These are phyloP conservation scores for Drosophila nannoptera DNA, from an alignment of 1,140 invertebrate species.

Conservation along the genomic window DNA sequence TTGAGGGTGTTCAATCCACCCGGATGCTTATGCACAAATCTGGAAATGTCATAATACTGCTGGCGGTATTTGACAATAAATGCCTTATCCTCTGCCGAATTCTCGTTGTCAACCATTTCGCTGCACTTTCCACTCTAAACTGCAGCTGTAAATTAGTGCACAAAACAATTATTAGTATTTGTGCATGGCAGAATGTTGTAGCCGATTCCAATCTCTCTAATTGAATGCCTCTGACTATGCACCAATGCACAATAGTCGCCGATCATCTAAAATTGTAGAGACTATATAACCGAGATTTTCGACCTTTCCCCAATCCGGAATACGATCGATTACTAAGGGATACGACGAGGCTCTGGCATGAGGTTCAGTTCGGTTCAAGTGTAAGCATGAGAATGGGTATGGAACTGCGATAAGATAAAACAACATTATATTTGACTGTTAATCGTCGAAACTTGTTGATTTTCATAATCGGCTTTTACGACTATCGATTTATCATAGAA, in stretches of 20 bases:
- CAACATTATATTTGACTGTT: no score
- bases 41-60: slow-evolving; percentile 80
- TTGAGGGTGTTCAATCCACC: slow-evolving; percentile 81
- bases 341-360: no score
- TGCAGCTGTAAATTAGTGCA: slow-evolving; percentile 38
- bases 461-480: no score
- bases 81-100: slow-evolving; percentile 35
- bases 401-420: no score
- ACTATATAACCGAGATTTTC: background rate
- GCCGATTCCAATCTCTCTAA: slow-evolving; percentile 41
- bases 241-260: background rate
- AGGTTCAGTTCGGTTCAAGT: no score
- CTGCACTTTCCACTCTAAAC: background rate
- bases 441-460: no score
- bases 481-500: no score
- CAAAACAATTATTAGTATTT: slow-evolving; percentile 3
- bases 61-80: slow-evolving; percentile 81
- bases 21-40: slow-evolving; percentile 82
- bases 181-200: slow-evolving; percentile 2
- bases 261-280: slow-evolving; percentile 7
- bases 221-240: slow-evolving; percentile 12
- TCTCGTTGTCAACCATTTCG: slow-evolving; percentile 39
- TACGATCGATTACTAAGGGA: no score
- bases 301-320: no score
- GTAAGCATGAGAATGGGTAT: no score